A percentile compares a stretch with the other conserved stretches of the same genome.
Evolutionary conservation across 2,113 vertebrate genomes (phyloP).

Genomic region (Notechis scutatus): DNA sequence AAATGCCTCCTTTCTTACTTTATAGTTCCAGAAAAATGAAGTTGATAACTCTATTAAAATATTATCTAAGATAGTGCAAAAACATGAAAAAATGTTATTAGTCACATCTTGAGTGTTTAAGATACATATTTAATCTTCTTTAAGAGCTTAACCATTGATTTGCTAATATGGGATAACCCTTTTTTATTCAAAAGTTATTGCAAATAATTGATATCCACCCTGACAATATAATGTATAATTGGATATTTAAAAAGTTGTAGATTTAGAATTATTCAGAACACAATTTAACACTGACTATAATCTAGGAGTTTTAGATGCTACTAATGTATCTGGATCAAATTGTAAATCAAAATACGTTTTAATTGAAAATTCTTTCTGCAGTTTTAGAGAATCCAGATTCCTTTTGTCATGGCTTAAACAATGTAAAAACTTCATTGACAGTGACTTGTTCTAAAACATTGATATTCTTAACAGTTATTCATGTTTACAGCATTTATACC

Average conservation of each 20-base stretch:
- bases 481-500: neutral
- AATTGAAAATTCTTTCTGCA: neutral
- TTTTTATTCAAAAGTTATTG: neutral
- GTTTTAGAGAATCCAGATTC: neutral
- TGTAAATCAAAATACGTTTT: neutral
- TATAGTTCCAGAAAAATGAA: neutral
- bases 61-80: neutral
- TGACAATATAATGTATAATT: neutral
- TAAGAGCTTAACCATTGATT: neutral
- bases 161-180: neutral
- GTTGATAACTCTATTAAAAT: neutral
- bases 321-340: neutral
- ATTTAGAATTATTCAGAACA: neutral
- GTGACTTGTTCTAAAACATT: neutral
- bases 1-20: neutral
- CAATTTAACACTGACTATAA: neutral
- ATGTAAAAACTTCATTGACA: neutral
- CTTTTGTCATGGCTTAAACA: neutral
- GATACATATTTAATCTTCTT: neutral
- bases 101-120: neutral
- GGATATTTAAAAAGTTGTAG: neutral
- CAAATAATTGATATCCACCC: neutral
- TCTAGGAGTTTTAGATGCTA: neutral
- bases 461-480: neutral
- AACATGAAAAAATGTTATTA: neutral